Percentiles rank a stretch among this genome's conserved stretches.
Evolutionary conservation across 2,113 vertebrate species (phyloP).

Genomic region (Arizona elegans): DNA sequence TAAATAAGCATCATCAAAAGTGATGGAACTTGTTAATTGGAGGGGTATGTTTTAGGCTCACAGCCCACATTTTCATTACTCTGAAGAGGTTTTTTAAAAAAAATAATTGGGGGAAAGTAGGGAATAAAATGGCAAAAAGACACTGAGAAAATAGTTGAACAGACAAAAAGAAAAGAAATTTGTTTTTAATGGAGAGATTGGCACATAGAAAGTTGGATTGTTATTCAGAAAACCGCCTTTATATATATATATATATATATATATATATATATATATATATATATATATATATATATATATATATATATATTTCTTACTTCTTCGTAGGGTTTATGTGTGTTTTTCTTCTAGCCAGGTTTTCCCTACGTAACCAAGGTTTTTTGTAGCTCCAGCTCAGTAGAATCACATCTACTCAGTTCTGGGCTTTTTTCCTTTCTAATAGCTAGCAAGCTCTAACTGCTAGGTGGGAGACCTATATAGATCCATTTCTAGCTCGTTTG

Average conservation of each 20-base stretch:
- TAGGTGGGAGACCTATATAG: no score
- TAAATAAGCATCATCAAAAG: not conserved
- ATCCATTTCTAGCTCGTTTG: no score
- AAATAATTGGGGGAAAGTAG: not conserved
- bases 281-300: not conserved
- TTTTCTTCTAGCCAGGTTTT: no score
- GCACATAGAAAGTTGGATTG: constrained; percentile 45
- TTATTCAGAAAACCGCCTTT: constrained; percentile 45
- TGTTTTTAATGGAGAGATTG: constrained; percentile 50
- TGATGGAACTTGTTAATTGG: constrained; percentile 7
- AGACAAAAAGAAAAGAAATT: not conserved
- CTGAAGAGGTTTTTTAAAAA: not conserved
- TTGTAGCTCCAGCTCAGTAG: no score
- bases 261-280: constrained; percentile 8
- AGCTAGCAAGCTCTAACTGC: no score
- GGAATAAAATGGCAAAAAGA: not conserved
- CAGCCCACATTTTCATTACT: constrained; percentile 14
- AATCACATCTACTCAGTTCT: no score
- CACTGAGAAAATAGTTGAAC: not conserved
- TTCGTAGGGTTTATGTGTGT: no score
- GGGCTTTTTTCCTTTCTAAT: no score
- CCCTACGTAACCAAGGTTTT: no score
- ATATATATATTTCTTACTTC: no score
- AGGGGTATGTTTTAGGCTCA: constrained; percentile 5
- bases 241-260: constrained; percentile 22